phyloP scores from a whole-genome alignment of 2,888 invertebrate genomes.

The Pammene aurita region DNA sequence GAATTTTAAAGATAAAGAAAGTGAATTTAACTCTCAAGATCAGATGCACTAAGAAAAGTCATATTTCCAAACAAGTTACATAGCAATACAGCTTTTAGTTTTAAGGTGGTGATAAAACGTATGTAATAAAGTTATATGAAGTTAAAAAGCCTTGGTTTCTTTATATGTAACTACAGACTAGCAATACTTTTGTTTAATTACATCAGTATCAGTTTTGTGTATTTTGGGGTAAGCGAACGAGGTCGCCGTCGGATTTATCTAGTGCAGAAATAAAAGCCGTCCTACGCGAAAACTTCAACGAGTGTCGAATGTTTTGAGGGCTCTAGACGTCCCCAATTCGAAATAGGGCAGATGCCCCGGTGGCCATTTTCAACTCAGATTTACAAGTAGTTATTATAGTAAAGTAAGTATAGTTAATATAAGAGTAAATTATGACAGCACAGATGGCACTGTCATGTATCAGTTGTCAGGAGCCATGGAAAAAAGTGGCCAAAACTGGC shows the following conservation, averaged over 20 bases:
- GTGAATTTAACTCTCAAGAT: not conserved
- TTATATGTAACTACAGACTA: not conserved
- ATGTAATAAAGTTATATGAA: not conserved
- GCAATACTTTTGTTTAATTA: slow-evolving; percentile 7
- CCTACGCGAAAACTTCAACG: slow-evolving; percentile 37
- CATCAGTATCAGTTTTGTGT: slow-evolving; percentile 4
- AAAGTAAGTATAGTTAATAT: too few relatives aligned
- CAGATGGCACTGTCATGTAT: too few relatives aligned
- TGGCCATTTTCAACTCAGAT: too few relatives aligned
- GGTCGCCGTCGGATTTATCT: slow-evolving; percentile 2
- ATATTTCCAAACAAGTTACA: not conserved
- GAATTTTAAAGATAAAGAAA: slow-evolving; percentile 32
- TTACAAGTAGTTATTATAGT: too few relatives aligned
- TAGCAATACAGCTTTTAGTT: not conserved
- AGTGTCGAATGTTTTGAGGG: slow-evolving; percentile 26
- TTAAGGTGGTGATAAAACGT: not conserved
- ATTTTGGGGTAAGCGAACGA: slow-evolving; percentile 1
- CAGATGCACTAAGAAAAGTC: not conserved
- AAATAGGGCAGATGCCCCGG: too few relatives aligned
- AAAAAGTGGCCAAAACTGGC: too few relatives aligned
- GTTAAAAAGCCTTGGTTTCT: slow-evolving; percentile 1
- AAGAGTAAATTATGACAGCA: too few relatives aligned
- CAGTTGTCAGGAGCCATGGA: too few relatives aligned
- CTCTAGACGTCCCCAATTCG: not conserved
- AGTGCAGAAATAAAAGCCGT: slow-evolving; percentile 20